A percentile compares a stretch with the other conserved stretches of the same genome.
These are phyloP conservation scores for Falco columbarius DNA, from an alignment of 2,797 vertebrate genomes.

Conservation along the genomic window DNA sequence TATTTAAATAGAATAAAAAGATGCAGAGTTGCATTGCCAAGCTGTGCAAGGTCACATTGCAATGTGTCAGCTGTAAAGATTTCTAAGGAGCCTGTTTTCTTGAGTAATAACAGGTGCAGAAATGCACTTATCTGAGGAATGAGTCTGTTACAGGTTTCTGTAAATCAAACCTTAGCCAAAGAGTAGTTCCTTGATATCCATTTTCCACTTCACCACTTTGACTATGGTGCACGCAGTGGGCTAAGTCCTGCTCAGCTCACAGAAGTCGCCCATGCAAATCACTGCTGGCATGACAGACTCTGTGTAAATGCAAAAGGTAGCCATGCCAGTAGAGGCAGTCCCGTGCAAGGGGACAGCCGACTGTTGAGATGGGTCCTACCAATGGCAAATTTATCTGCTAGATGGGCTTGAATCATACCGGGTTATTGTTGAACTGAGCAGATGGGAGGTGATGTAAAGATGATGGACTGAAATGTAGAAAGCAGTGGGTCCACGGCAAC, in stretches of 20 bases:
- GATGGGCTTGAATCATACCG: background rate
- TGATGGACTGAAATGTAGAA: background rate
- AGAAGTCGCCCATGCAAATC: background rate
- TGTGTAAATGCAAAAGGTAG: background rate
- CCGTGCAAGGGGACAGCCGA: accelerated
- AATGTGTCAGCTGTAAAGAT: constrained; percentile 16
- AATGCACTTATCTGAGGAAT: constrained; percentile 64
- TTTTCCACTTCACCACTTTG: constrained; percentile 54
- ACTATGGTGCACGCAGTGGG: background rate
- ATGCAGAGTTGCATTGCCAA: background rate
- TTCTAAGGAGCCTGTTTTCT: constrained; percentile 35
- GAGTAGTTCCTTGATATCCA: constrained; percentile 36
- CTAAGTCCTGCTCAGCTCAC: background rate
- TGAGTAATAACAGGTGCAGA: constrained; percentile 54
- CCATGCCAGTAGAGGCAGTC: background rate
- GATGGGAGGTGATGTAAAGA: background rate
- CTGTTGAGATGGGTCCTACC: background rate
- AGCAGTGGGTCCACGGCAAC: background rate
- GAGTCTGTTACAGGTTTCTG: constrained; percentile 54
- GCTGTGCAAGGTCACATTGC: constrained; percentile 28
- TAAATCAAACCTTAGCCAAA: constrained; percentile 49
- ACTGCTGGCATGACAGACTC: accelerated
- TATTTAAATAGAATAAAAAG: constrained; percentile 48
- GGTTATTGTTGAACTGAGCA: background rate
- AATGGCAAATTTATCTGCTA: background rate